Evolutionary conservation across 2,888 invertebrate species (phyloP), one percentile per base, ranked within the genome.

Genomic region (Drosophila recens): DNA sequence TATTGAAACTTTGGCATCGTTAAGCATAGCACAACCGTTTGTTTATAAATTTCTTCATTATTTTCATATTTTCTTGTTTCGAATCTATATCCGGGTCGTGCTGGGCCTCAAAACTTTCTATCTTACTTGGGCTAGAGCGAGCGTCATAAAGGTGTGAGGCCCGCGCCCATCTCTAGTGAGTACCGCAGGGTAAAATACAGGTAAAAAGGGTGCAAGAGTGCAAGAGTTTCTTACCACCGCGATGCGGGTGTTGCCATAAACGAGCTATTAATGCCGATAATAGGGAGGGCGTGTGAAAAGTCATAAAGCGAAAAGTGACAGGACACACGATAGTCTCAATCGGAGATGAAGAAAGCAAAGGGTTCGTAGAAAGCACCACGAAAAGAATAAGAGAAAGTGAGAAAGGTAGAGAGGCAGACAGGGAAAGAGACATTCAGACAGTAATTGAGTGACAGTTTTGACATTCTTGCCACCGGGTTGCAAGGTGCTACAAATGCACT

Each of bases 201-300:
- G n/a, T n/a, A n/a, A n/a, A 38, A 30, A 30, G 30, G 30, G 30
- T 30, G 6, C 6, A 1, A 30, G 8, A 8, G 38, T 38, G 6
- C 33, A 48, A 20, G n/a, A 36, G 42, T 54, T 46, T 11, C 30
- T 57, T 23, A 9, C 42, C 30, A 17, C 51, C 33, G 10, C 33
- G 17, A 8, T 17, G 40, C 56, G 83, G 85, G 89, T 86, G 86
- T 87, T 68, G 78, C 78, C 75, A 49, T 72, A 86, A 86, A 86
- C 75, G 86, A 80, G 82, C 75, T 75, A 84, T 85, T 85, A 87
- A 85, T 89, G 79, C 78, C 74, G 52, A 65, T 72, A 78, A 81
- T 76, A 65, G 70, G 38, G 42, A 20, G 70, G 85, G 85, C 77
- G 85, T 85, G 85, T 67, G 85, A 85, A 85, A 85, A 85, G 85